Base-by-base conservation (phyloP, 2,888 invertebrate genomes). In the Leucophenga montana region DNA sequence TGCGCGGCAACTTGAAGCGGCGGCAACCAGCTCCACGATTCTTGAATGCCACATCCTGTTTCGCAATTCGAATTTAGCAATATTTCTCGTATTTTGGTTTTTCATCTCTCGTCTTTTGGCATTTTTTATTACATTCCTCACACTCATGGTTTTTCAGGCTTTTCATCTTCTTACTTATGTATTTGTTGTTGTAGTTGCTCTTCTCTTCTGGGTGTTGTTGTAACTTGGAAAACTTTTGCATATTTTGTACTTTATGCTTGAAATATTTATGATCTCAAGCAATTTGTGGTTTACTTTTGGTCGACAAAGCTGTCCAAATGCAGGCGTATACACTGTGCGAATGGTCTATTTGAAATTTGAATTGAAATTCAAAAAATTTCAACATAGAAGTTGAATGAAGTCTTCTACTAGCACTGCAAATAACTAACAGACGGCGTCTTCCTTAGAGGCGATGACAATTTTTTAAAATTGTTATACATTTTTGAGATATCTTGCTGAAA, bases 201-300 rank as follows among this genome's bases (percentile, higher is more conserved):
- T 13, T 62, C 62, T 64, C 48, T 62, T 1, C 8, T 22, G 13
- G 8, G 22, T 22, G 1, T 16, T 48, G 9, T 59, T 22, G 48
- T 20, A 48, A 48, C 62, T 64, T 75, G 72, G 75, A 77, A 79
- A 82, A 81, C 80, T 81, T 81, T 81, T 81, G 80, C 80, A 81
- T 81, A 81, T 81, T 81, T 82, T 79, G 80, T 82, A 82, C 80
- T 81, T 81, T 82, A 81, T 81, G 80, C 80, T 80, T 81, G 80
- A 81, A 81, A 81, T 81, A 81, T 81, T 81, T 81, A 81, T 81
- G 80, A 81, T 81, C 82, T 81, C 79, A 75, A 82, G 82, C 80
- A 81, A 81, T 81, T 81, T 81, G 80, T 82, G 80, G 80, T 80
- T 81, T 82, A 81, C 80, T 81, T 78, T 80, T 77, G 80, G 77